A percentile compares a stretch with the other conserved stretches of the same genome.
Evolutionary conservation across 2,113 vertebrate genomes (phyloP).

Genomic region (Empidonax alnorum): DNA sequence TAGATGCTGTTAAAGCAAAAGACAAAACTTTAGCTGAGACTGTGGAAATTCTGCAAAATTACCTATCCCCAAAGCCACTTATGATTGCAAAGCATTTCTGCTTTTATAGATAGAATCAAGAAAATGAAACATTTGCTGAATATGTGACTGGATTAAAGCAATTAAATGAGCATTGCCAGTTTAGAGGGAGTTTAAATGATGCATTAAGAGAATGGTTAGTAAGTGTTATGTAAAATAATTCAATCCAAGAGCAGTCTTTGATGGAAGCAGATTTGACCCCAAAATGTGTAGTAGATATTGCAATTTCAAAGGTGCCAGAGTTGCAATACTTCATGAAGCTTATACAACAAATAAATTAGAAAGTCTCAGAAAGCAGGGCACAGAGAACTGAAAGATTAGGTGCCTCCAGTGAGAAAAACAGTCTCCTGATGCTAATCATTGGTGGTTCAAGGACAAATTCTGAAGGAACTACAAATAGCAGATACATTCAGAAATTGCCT

Average conservation of each 20-base stretch:
- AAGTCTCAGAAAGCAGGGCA: background rate
- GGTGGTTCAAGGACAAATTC: background rate
- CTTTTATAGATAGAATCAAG: constrained; percentile 24
- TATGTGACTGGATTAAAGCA: background rate
- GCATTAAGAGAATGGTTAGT: background rate
- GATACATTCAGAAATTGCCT: background rate
- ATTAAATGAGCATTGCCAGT: background rate
- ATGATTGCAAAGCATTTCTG: background rate
- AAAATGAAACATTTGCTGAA: constrained; percentile 15
- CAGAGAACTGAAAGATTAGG: background rate
- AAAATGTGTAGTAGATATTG: background rate
- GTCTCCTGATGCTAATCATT: background rate
- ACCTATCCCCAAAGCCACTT: background rate
- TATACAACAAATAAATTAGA: background rate
- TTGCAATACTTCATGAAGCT: background rate
- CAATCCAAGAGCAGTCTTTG: background rate
- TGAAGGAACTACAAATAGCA: background rate
- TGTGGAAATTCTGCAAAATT: constrained; percentile 3
- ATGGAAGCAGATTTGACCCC: background rate
- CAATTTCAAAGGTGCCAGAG: background rate
- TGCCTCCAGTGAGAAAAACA: background rate
- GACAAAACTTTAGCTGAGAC: background rate
- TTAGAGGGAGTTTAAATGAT: background rate
- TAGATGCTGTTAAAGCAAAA: background rate
- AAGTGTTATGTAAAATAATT: background rate